Conservation (phyloP, 2,113 vertebrate species). For the Nicator chloris region DNA sequence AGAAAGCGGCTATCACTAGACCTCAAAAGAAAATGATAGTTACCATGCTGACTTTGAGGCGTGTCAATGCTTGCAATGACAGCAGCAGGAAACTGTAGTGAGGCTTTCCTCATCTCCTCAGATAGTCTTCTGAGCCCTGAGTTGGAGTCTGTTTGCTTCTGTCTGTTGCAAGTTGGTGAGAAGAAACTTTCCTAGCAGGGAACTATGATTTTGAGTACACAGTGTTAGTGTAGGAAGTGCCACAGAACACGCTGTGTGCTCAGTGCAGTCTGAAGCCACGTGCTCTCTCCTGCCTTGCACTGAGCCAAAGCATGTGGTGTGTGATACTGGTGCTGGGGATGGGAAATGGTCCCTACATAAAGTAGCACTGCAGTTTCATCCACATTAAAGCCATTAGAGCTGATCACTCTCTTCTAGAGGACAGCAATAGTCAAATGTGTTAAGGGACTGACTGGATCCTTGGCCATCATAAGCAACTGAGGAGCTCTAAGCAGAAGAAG, state of each 20-base stretch:
- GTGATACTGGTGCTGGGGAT: not conserved
- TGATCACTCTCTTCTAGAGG: not conserved
- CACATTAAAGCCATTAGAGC: not conserved
- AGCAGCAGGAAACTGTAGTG: conserved; percentile 38
- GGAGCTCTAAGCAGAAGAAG: not conserved
- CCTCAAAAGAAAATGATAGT: conserved; percentile 28
- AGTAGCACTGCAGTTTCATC: not conserved
- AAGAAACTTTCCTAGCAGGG: not conserved
- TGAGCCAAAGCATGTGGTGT: not conserved
- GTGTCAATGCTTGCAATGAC: not conserved
- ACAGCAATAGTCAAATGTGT: not conserved
- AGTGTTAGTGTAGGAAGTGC: not conserved
- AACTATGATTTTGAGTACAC: not conserved
- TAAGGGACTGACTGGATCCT: not conserved
- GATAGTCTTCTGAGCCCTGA: not conserved
- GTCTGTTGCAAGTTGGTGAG: not conserved
- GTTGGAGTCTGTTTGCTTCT: not conserved
- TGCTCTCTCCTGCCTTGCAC: not conserved
- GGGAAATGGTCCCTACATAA: not conserved
- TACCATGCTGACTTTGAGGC: not conserved
- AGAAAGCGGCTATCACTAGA: conserved; percentile 20
- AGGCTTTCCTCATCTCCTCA: not conserved
- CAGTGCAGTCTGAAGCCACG: rapidly evolving
- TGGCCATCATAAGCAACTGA: not conserved
- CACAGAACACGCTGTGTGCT: not conserved